A percentile compares a stretch with the other conserved stretches of the same genome.
Evolutionary conservation across 2,888 invertebrate species (phyloP).

Genomic region (Rhamnusium bicolor): DNA sequence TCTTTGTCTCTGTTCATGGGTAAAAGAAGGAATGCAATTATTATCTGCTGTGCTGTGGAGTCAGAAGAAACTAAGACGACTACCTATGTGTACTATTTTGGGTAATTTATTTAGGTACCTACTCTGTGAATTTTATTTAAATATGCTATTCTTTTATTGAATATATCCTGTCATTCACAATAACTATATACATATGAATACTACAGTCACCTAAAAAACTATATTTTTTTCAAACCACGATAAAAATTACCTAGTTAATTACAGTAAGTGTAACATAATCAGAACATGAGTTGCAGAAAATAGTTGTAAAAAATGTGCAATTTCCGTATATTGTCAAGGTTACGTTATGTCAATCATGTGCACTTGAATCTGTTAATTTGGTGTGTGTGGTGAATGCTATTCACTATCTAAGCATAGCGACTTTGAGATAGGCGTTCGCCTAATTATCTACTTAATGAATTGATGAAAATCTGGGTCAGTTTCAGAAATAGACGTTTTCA

Average conservation of each 20-base stretch:
- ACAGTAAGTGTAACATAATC: not conserved
- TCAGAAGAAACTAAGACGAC: too few species aligned
- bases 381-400: not conserved
- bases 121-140: too few species aligned
- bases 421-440: not conserved
- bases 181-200: too few species aligned
- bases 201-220: too few species aligned
- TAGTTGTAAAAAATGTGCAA: not conserved
- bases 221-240: not conserved
- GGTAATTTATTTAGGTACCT: too few species aligned
- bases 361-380: conserved; percentile 1
- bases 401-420: not conserved
- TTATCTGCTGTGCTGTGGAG: too few species aligned
- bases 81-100: too few species aligned
- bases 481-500: conserved; percentile 24
- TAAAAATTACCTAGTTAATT: not conserved
- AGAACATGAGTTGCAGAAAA: not conserved
- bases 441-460: conserved; percentile 14
- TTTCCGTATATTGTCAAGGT: not conserved
- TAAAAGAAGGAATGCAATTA: too few species aligned
- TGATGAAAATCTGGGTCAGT: conserved; percentile 25
- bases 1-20: too few species aligned
- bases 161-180: too few species aligned
- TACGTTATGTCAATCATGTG: not conserved
- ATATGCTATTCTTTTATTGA: too few species aligned